Conservation (phyloP, 2,113 vertebrate species). For the Rhinogobius similis region DNA sequence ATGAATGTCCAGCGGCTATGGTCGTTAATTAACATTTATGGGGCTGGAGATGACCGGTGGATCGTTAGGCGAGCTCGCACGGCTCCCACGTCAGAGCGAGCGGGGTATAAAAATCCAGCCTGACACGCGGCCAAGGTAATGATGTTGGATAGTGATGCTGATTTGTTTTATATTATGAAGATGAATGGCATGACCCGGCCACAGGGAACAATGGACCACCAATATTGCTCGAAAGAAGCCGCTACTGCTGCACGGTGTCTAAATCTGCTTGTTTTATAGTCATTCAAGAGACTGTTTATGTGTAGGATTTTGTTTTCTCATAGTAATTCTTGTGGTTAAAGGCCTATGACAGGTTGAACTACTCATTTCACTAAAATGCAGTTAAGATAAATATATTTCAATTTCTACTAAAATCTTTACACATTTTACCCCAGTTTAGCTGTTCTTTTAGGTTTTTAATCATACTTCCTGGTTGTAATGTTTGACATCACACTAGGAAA, state of each 20-base stretch:
- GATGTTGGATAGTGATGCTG: slow-evolving; percentile 46
- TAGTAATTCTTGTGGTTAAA: too few species aligned
- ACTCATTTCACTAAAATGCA: too few species aligned
- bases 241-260: neutral
- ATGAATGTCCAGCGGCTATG: slow-evolving; percentile 63
- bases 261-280: neutral
- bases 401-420: too few species aligned
- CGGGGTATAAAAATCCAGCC: slow-evolving; percentile 60
- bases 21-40: slow-evolving; percentile 73
- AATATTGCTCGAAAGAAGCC: slow-evolving; percentile 13
- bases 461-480: too few species aligned
- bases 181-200: slow-evolving; percentile 30
- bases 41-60: slow-evolving; percentile 54
- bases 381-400: too few species aligned
- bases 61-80: slow-evolving; percentile 52
- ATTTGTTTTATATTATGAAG: slow-evolving; percentile 54
- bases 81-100: slow-evolving; percentile 48
- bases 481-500: too few species aligned
- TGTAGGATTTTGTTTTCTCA: neutral
- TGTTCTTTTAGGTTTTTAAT: too few species aligned
- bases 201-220: slow-evolving; percentile 2
- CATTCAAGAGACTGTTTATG: neutral
- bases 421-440: too few species aligned
- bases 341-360: too few species aligned
- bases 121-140: slow-evolving; percentile 51